Evolutionary conservation across 2,113 vertebrate genomes (phyloP), one percentile per base, ranked within the genome.

Genomic region (Antennarius striatus): DNA sequence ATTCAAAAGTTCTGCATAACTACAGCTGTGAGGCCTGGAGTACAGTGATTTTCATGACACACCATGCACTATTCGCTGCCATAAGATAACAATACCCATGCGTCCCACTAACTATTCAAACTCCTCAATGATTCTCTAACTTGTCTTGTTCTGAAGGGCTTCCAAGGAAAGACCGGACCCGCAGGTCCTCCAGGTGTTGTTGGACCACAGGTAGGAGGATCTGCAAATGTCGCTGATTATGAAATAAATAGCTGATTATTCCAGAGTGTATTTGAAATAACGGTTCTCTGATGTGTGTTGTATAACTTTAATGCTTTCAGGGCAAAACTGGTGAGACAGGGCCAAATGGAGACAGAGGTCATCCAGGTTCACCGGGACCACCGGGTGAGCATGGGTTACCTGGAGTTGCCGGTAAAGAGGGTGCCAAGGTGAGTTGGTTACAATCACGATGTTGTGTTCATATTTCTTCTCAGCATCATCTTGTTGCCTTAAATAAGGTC

Each of bases 351-450:
- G 96, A 98, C 17, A 89, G 95, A 88, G 96, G 96, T 0, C 95
- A 96, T 43, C 96, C 96, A 3, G 96, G 96, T 0, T 82, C 96
- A 8, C 96, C 95, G 0, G 96, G 96, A 29, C 93, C 96, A 17
- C 95, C 96, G 0, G 96, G 96, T 39, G 96, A 98, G 42, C 93
- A 95, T 32, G 96, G 96, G 16, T 91, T 98, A 50, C 96, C 96
- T 0, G 96, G 96, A 56, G 28, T 83, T 29, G 92, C 95, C 0
- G 96, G 96, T 69, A 93, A 93, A 60, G 96, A 98, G 77, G 96
- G 96, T 5, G 65, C 90, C 55, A 97, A 98, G 94, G 96, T 97
- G 75, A 88, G 89, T 68, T 68, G 10, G 56, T 59, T 68, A 81
- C 59, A 40, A 64, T 66, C 52, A 64, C 42, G 39, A 61, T 69